These are phyloP conservation scores for Bucorvus abyssinicus DNA, from an alignment of 2,797 vertebrate genomes.

Conservation along the genomic window DNA sequence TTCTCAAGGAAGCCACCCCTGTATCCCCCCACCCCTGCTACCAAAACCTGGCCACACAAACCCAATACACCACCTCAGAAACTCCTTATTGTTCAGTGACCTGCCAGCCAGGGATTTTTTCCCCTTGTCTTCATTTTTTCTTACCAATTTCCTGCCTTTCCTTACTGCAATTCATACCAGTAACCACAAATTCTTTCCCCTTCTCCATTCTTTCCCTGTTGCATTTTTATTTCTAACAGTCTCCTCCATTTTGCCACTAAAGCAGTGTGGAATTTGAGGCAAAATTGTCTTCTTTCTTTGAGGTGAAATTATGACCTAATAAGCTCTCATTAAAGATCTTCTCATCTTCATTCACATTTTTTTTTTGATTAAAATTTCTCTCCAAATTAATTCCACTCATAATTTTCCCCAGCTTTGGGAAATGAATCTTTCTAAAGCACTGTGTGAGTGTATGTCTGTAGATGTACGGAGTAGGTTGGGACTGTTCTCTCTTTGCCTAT, in stretches of 20 bases:
- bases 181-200: neutral
- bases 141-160: neutral
- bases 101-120: neutral
- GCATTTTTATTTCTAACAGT: neutral
- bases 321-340: constrained; percentile 7
- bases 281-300: constrained; percentile 1
- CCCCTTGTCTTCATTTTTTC: neutral
- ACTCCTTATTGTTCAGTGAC: neutral
- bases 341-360: constrained; percentile 12
- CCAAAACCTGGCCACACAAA: neutral
- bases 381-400: constrained; percentile 26
- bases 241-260: neutral
- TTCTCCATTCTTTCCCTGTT: neutral
- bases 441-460: neutral
- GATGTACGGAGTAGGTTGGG: neutral
- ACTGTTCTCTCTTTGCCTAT: neutral
- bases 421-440: neutral
- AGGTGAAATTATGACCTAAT: constrained; percentile 34
- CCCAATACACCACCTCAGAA: neutral
- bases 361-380: neutral
- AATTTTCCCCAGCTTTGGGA: constrained; percentile 26
- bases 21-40: neutral
- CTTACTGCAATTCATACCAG: neutral
- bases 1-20: neutral
- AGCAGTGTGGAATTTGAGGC: neutral